phyloP scores from a whole-genome alignment of 1,140 invertebrate genomes.

The Choristoneura fumiferana region DNA sequence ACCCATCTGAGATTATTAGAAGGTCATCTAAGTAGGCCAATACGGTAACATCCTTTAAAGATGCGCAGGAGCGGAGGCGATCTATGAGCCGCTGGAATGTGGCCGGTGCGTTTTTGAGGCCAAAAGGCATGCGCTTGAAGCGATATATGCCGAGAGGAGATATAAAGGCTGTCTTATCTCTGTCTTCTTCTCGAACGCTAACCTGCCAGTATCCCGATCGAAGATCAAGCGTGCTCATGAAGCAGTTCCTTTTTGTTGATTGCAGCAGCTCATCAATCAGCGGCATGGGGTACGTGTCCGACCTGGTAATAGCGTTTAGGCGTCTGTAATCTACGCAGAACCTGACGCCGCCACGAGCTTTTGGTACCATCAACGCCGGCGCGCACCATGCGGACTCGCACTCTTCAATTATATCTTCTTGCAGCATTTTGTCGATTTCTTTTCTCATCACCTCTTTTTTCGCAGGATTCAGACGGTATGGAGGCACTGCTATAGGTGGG shows the following conservation, averaged over 20 bases:
- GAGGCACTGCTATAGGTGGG: no score
- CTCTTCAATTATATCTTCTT: constrained; percentile 56
- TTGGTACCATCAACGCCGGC: constrained; percentile 73
- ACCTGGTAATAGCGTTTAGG: no score
- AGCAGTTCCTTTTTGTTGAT: constrained; percentile 41
- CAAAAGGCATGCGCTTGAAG: constrained; percentile 61
- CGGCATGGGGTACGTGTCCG: constrained; percentile 73
- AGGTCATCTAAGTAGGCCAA: constrained; percentile 70
- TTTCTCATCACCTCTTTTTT: no score
- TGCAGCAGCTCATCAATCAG: constrained; percentile 72
- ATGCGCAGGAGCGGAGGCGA: constrained; percentile 32
- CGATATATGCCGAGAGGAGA: constrained; percentile 52
- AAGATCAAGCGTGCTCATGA: constrained; percentile 72
- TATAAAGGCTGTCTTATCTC: constrained; percentile 71
- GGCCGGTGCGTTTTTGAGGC: constrained; percentile 53
- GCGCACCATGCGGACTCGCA: constrained; percentile 66
- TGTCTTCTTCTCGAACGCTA: constrained; percentile 33
- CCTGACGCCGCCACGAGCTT: constrained; percentile 46
- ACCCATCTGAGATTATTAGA: constrained; percentile 46
- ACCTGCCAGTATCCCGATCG: constrained; percentile 69
- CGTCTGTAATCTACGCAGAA: no score
- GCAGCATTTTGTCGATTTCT: no score
- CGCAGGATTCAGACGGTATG: no score
- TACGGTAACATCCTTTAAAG: constrained; percentile 32
- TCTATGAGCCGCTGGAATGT: constrained; percentile 69